Evolutionary conservation across 1,140 invertebrate species (phyloP).

Genomic region (Cydia strobilella): DNA sequence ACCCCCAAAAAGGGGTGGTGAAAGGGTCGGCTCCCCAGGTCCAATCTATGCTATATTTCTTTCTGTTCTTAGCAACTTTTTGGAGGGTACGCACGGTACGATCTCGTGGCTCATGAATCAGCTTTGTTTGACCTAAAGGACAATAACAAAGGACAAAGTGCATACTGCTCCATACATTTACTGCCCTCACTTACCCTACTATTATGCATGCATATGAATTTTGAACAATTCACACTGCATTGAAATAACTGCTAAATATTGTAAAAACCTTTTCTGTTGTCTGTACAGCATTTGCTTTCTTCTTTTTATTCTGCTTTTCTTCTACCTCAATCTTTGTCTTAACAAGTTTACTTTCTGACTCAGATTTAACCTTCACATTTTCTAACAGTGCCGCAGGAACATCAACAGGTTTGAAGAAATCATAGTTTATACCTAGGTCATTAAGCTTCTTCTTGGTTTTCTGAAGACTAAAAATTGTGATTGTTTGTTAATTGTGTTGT

Average conservation of each 20-base stretch:
- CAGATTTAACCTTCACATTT: constrained; percentile 37
- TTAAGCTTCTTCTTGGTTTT: constrained; percentile 67
- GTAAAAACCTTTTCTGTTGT: background rate
- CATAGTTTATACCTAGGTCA: constrained; percentile 70
- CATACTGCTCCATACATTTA: too few species aligned
- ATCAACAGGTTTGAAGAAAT: constrained; percentile 75
- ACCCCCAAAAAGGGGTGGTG: too few species aligned
- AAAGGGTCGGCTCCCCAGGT: too few species aligned
- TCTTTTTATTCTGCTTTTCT: constrained; percentile 36
- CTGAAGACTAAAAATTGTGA: constrained; percentile 50
- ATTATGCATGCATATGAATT: too few species aligned
- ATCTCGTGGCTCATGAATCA: too few species aligned
- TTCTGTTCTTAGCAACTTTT: too few species aligned
- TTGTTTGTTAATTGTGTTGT: constrained; percentile 33
- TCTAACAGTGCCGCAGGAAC: constrained; percentile 59
- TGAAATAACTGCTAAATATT: background rate
- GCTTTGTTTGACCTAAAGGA: too few species aligned
- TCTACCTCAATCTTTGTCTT: background rate
- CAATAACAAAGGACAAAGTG: too few species aligned
- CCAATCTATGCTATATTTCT: too few species aligned
- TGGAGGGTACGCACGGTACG: too few species aligned
- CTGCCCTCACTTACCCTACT: too few species aligned
- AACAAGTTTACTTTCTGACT: constrained; percentile 22
- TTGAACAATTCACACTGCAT: too few species aligned
- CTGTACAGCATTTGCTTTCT: constrained; percentile 34